Percentiles rank a stretch among this genome's conserved stretches.
Conservation (phyloP, 1,140 invertebrate species). For the Chymomyza costata region DNA sequence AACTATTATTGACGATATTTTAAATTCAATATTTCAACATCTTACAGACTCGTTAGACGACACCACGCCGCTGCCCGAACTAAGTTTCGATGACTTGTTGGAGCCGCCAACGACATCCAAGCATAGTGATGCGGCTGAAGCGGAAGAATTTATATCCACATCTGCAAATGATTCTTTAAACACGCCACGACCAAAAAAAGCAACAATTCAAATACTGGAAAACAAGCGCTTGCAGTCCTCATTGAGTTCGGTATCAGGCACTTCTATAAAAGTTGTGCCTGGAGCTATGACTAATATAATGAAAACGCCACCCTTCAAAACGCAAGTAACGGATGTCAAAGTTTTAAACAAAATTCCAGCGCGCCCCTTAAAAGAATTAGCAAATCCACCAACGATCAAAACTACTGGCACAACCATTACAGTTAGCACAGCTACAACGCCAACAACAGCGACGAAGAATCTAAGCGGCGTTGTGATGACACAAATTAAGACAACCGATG, state of each 20-base stretch:
- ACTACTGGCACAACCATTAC: conserved; percentile 38
- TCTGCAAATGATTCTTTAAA: conserved; percentile 49
- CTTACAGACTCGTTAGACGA: conserved; percentile 52
- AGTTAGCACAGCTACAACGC: conserved; percentile 1
- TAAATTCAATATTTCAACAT: not conserved
- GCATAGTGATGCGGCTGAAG: conserved; percentile 15
- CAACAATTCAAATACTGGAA: conserved; percentile 39
- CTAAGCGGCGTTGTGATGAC: conserved; percentile 34
- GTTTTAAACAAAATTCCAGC: conserved; percentile 48
- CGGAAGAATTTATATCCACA: not conserved
- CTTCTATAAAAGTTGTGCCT: conserved; percentile 36
- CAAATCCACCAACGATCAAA: conserved; percentile 23
- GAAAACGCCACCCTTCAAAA: conserved; percentile 19
- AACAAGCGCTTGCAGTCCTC: conserved; percentile 35
- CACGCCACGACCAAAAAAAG: conserved; percentile 54
- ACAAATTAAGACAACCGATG: conserved; percentile 49
- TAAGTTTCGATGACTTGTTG: conserved; percentile 61
- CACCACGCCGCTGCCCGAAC: conserved; percentile 50
- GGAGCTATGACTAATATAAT: conserved; percentile 27
- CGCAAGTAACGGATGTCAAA: conserved; percentile 38
- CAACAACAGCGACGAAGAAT: conserved; percentile 4
- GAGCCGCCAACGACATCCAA: conserved; percentile 41
- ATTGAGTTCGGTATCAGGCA: conserved; percentile 17
- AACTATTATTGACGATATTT: not conserved
- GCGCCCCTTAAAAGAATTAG: conserved; percentile 18